Evolutionary conservation across 64 coral and sea anemone genomes (phyloP).

Genomic region (Dendrophyllia cribrosa): DNA sequence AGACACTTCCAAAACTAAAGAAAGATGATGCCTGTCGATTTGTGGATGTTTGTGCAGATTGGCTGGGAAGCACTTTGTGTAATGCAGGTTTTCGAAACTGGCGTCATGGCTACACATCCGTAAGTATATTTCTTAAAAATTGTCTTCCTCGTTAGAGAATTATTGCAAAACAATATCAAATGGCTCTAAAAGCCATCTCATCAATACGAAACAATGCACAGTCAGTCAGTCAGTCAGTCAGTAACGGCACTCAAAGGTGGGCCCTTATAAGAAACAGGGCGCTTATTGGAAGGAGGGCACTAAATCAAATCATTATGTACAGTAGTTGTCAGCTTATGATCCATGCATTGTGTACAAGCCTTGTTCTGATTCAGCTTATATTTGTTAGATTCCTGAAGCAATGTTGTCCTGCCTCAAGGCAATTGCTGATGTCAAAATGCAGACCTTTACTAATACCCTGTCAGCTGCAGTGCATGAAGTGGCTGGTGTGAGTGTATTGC

Average conservation of each 20-base stretch:
- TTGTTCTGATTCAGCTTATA: not conserved
- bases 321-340: not conserved
- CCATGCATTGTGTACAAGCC: not conserved
- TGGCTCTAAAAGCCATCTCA: too few relatives aligned
- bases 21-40: not conserved
- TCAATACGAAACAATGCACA: too few relatives aligned
- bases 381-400: not conserved
- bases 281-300: too few relatives aligned
- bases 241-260: too few relatives aligned
- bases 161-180: too few relatives aligned
- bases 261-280: too few relatives aligned
- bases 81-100: not conserved
- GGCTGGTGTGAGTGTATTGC: not conserved
- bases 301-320: too few relatives aligned
- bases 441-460: constrained; percentile 2
- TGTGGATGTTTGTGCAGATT: not conserved
- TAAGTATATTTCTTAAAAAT: not conserved
- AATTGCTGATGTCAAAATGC: not conserved
- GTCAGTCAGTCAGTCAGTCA: too few relatives aligned
- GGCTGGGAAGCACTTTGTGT: constrained; percentile 1
- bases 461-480: not conserved
- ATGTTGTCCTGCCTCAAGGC: not conserved
- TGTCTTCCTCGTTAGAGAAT: too few relatives aligned
- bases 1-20: not conserved
- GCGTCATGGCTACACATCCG: not conserved